These are phyloP conservation scores for Pelodytes ibericus DNA, from an alignment of 2,797 vertebrate genomes.

Conservation along the genomic window DNA sequence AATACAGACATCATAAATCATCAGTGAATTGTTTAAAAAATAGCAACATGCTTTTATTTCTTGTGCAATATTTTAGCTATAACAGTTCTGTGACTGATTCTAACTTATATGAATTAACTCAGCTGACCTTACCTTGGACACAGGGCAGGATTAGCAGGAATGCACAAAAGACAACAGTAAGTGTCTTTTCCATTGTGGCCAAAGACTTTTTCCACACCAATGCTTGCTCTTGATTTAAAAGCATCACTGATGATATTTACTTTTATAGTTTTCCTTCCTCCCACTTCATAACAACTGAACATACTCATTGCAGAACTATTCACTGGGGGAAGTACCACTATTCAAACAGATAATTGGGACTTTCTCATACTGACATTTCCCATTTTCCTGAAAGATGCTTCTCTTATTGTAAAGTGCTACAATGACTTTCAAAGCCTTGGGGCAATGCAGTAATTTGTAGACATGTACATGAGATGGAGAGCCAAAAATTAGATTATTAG, in stretches of 20 bases:
- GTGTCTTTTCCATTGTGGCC: slow-evolving; percentile 1
- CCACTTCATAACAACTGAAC: background rate
- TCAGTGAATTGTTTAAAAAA: too few species aligned
- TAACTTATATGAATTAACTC: too few species aligned
- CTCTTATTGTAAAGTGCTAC: slow-evolving; percentile 1
- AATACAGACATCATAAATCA: too few species aligned
- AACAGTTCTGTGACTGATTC: too few species aligned
- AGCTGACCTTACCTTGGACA: slow-evolving; percentile 28
- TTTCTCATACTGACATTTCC: slow-evolving; percentile 21
- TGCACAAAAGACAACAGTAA: slow-evolving; percentile 5
- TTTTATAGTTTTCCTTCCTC: slow-evolving; percentile 4
- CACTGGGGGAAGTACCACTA: slow-evolving; percentile 20
- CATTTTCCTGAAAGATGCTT: slow-evolving; percentile 23
- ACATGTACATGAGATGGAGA: too few species aligned
- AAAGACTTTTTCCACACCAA: background rate
- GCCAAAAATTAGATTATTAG: too few species aligned
- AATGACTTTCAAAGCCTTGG: background rate
- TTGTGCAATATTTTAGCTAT: too few species aligned
- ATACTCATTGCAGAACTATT: background rate
- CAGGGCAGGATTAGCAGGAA: slow-evolving; percentile 12
- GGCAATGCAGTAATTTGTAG: background rate
- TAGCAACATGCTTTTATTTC: too few species aligned
- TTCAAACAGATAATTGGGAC: background rate
- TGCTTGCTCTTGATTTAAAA: background rate
- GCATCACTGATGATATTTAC: background rate